Conservation (phyloP, 2,797 vertebrate genomes). For the Momotus momota region DNA sequence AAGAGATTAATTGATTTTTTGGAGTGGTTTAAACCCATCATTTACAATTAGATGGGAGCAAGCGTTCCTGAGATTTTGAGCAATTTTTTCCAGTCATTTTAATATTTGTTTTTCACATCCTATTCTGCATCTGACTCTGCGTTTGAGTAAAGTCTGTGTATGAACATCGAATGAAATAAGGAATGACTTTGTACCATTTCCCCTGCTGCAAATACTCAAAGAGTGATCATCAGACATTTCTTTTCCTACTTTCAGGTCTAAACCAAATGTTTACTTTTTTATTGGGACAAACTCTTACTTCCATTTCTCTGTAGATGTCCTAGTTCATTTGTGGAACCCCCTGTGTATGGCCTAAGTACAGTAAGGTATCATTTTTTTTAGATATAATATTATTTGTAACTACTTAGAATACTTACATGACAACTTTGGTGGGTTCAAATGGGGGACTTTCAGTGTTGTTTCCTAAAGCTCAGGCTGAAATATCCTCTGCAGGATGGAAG, state of each 20-base stretch:
- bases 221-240: neutral
- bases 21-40: neutral
- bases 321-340: neutral
- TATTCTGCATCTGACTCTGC: neutral
- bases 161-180: neutral
- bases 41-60: neutral
- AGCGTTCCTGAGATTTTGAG: neutral
- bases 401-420: neutral
- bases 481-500: neutral
- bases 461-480: constrained; percentile 1
- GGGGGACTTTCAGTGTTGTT: neutral
- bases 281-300: neutral
- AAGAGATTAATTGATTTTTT: neutral
- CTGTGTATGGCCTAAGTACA: neutral
- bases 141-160: neutral
- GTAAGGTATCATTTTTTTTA: neutral
- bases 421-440: neutral
- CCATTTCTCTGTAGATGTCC: neutral
- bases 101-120: neutral
- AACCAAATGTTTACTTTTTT: neutral
- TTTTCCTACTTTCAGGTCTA: neutral
- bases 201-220: neutral
- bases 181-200: neutral
- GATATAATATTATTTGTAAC: neutral
- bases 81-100: neutral